Evolutionary conservation across 1,140 invertebrate genomes (phyloP), one percentile per base, ranked within the genome.

Genomic region (Euwallacea similis): DNA sequence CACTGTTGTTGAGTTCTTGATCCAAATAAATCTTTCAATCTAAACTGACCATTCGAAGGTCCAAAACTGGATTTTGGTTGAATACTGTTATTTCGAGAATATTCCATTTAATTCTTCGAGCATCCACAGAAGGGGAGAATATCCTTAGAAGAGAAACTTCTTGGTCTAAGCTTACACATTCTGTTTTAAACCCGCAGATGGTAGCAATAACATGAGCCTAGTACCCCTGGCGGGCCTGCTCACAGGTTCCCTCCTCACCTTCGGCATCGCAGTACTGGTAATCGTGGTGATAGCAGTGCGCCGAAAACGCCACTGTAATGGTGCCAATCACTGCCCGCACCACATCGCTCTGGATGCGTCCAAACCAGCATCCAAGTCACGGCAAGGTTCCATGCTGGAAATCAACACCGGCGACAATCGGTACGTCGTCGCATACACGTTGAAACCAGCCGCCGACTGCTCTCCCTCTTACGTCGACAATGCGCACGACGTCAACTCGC

Each of bases 181-280:
- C 8, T 15, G 8, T 56, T 56, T 56, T 1, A 2, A 4, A 56
- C 54, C 16, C 9, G 9, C 54, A 89, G 88, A 90, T 81, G 86
- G 85, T 53, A 83, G 80, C 59, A 85, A 82, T 54, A 84, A 85
- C 42, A 83, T 89, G 6, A 88, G 84, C 58, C 84, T 89, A 70
- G 77, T 89, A 50, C 88, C 88, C 7, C 76, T 90, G 42, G 85
- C 88, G 47, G 82, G 88, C 33, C 79, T 88, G 42, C 77, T 88
- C 11, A 86, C 87, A 41, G 88, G 87, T 8, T 86, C 85, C 13
- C 75, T 89, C 3, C 81, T 89, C 66, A 87, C 85, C 2, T 79
- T 90, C n/a, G 86, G 86, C 61, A 84, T 88, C 54, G 88, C 85
- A 6, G 84, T 87, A 8, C 79, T 90, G 0, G 85, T 88, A 41